phyloP scores from a whole-genome alignment of 2,888 invertebrate genomes.

The Xylota segnis region DNA sequence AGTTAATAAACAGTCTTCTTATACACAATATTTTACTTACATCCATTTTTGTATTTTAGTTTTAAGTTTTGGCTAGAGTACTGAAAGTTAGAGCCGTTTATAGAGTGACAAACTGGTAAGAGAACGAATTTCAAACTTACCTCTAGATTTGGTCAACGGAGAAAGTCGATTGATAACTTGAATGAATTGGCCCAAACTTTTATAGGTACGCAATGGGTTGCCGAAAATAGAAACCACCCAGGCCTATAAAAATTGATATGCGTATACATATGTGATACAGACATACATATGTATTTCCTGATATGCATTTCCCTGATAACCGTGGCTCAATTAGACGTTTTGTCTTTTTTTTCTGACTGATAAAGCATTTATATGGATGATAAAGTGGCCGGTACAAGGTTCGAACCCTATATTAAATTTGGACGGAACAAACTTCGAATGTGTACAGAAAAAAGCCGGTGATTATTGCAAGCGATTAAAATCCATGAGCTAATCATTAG shows the following conservation, averaged over 20 bases:
- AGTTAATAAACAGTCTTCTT: neutral
- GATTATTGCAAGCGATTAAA: slow-evolving; percentile 10
- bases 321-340: slow-evolving; percentile 1
- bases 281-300: neutral
- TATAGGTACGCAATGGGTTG: slow-evolving; percentile 40
- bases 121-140: neutral
- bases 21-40: slow-evolving; percentile 59
- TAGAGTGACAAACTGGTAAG: neutral
- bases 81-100: neutral
- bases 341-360: slow-evolving; percentile 1
- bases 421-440: neutral
- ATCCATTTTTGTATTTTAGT: slow-evolving; percentile 73
- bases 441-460: neutral
- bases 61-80: neutral
- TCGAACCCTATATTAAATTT: neutral
- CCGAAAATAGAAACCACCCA: neutral
- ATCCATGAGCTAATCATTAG: neutral
- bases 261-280: neutral
- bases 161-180: neutral
- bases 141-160: slow-evolving; percentile 31
- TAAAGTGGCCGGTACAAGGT: slow-evolving; percentile 41
- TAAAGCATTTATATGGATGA: slow-evolving; percentile 8
- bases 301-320: slow-evolving; percentile 16
- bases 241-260: slow-evolving; percentile 19
- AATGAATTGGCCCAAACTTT: slow-evolving; percentile 18